phyloP scores from a whole-genome alignment of 2,888 invertebrate species.

The Sepioteuthis lessoniana region DNA sequence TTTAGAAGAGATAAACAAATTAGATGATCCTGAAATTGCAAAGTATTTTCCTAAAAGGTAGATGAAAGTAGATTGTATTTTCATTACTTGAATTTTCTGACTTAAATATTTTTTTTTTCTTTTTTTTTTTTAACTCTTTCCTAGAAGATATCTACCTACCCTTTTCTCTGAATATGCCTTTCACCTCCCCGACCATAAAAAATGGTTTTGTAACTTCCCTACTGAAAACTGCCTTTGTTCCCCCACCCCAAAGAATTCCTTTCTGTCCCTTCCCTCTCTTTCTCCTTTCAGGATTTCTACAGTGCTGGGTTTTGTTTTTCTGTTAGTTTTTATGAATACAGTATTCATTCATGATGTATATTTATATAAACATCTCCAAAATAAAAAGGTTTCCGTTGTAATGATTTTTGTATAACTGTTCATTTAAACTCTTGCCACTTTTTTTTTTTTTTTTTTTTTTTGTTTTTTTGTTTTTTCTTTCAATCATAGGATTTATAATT shows the following conservation, averaged over 20 bases:
- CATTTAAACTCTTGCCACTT: no score
- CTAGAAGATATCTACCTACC: background rate
- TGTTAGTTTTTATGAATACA: background rate
- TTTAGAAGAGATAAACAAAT: conserved; percentile 82
- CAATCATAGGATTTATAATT: no score
- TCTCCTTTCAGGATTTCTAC: background rate
- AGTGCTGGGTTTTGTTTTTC: background rate
- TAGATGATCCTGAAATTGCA: conserved; percentile 88
- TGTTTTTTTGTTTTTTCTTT: no score
- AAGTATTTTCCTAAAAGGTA: conserved; percentile 83
- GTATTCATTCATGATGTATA: background rate
- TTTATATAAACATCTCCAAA: background rate
- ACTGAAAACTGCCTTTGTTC: no score
- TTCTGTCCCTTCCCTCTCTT: background rate
- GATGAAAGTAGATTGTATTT: background rate
- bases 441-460: no score
- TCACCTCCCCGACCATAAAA: no score
- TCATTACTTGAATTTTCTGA: background rate
- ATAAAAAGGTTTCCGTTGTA: no score
- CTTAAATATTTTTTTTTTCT: background rate
- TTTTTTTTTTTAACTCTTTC: background rate
- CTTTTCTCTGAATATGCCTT: no score
- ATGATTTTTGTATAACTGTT: no score
- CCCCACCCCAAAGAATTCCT: no score
- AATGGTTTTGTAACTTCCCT: no score